Percentiles rank a stretch among this genome's conserved stretches.
phyloP scores from a whole-genome alignment of 2,888 invertebrate species.

The Conus canariensis region DNA sequence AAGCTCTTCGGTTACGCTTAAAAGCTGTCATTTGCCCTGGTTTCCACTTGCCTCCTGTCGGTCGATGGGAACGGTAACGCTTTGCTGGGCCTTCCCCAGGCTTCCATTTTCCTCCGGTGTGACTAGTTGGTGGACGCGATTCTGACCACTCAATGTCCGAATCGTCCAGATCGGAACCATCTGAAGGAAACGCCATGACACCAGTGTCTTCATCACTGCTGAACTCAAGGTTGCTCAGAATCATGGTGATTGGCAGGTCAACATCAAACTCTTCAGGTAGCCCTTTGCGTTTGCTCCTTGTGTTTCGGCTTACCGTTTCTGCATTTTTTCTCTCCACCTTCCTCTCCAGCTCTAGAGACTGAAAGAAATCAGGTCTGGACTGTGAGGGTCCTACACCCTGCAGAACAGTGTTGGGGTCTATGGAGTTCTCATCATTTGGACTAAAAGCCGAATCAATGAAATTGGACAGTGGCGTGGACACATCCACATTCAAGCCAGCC shows the following conservation, averaged over 20 bases:
- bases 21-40: slow-evolving; percentile 46
- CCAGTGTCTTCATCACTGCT: slow-evolving; percentile 73
- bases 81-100: slow-evolving; percentile 67
- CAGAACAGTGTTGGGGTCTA: slow-evolving; percentile 58
- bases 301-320: slow-evolving; percentile 40
- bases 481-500: slow-evolving; percentile 47
- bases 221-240: slow-evolving; percentile 73
- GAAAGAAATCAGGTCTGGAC: slow-evolving; percentile 86
- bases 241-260: slow-evolving; percentile 72
- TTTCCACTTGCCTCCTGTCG: slow-evolving; percentile 55
- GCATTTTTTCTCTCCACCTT: slow-evolving; percentile 52
- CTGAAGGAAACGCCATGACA: slow-evolving; percentile 64
- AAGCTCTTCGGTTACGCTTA: slow-evolving; percentile 33
- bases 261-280: slow-evolving; percentile 49
- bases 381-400: slow-evolving; percentile 51
- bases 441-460: slow-evolving; percentile 55
- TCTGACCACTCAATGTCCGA: slow-evolving; percentile 59
- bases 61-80: slow-evolving; percentile 75
- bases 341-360: slow-evolving; percentile 83
- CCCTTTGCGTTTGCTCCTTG: slow-evolving; percentile 38
- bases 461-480: slow-evolving; percentile 51
- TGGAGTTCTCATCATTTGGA: slow-evolving; percentile 45
- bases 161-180: slow-evolving; percentile 65
- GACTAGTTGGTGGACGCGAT: slow-evolving; percentile 64
- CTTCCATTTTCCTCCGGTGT: slow-evolving; percentile 87